Evolutionary conservation across 2,888 invertebrate species (phyloP), one percentile per base, ranked within the genome.

Genomic region (Pilophorus perplexus): DNA sequence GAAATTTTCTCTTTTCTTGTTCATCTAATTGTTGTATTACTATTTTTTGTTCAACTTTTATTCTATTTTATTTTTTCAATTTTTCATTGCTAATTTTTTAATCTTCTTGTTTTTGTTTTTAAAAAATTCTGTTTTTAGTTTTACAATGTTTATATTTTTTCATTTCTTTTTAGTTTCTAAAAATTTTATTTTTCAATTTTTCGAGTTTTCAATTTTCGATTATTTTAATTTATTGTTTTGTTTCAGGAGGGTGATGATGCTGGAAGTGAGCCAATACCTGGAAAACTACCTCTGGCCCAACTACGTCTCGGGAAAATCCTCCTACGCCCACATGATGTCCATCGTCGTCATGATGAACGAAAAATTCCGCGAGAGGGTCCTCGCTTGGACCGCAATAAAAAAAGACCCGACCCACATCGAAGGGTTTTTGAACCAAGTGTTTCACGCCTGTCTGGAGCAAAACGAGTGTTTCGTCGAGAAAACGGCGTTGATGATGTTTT

Each of bases 321-420:
- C 88, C 1, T 85, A 88, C 73, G 86, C 89, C n/a, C 96, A 97
- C 77, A 85, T 96, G 75, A 86, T 99, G 86, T 96, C 97, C 0
- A 93, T 99, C 71, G 90, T 95, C n/a, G 88, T 93, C 0, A 94
- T 99, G 92, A 87, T 98, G 48, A 99, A 99, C 80, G 98, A 99
- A 77, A 99, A 99, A 77, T 95, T 96, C 75, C 82, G 98, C 1
- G 99, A 99, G 78, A 81, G 98, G 60, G 95, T 98, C 6, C 92
- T 91, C 69, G 93, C 96, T 2, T 99, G 98, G 98, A 90, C 80
- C 84, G 85, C 88, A 1, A 94, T 97, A 74, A 85, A 89, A 68
- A 86, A 86, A 71, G 81, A 84, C 64, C 85, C 89, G 0, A 84
- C 86, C 1, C 84, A 90, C 69, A 93, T 93, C 76, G 82, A 87